These are phyloP conservation scores for Ellobium chinense DNA, from an alignment of 2,888 invertebrate species.

Conservation along the genomic window DNA sequence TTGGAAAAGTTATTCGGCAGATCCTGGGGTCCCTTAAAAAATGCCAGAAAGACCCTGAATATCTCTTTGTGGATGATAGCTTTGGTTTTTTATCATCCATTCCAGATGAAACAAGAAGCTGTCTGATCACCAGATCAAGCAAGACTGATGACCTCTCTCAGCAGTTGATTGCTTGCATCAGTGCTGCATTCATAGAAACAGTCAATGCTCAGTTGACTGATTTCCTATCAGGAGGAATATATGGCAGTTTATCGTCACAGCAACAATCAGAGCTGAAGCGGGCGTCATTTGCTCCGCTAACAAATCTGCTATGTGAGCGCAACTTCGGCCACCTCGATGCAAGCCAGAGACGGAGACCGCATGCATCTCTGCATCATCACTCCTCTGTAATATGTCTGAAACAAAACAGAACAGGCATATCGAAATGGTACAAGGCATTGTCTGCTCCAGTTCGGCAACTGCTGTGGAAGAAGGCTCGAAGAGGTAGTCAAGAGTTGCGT, in stretches of 20 bases:
- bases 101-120: neutral
- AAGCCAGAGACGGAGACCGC: constrained; percentile 8
- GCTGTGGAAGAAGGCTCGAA: constrained; percentile 87
- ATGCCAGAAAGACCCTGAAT: neutral
- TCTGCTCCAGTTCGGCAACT: constrained; percentile 79
- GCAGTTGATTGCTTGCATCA: neutral
- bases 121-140: neutral
- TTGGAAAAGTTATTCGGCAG: neutral
- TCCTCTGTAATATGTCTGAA: constrained; percentile 1
- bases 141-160: neutral
- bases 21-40: neutral
- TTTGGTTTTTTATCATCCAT: neutral
- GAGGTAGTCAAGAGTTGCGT: constrained; percentile 83
- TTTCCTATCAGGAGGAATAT: constrained; percentile 6
- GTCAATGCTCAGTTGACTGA: neutral
- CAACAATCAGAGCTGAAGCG: neutral
- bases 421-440: neutral
- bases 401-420: neutral
- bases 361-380: neutral
- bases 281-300: neutral
- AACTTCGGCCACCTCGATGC: neutral
- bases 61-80: neutral
- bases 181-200: neutral
- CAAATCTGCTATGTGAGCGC: neutral
- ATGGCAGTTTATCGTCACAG: neutral